These are phyloP conservation scores for Fissipunctia ypsillon DNA, from an alignment of 2,888 invertebrate genomes.

Conservation along the genomic window DNA sequence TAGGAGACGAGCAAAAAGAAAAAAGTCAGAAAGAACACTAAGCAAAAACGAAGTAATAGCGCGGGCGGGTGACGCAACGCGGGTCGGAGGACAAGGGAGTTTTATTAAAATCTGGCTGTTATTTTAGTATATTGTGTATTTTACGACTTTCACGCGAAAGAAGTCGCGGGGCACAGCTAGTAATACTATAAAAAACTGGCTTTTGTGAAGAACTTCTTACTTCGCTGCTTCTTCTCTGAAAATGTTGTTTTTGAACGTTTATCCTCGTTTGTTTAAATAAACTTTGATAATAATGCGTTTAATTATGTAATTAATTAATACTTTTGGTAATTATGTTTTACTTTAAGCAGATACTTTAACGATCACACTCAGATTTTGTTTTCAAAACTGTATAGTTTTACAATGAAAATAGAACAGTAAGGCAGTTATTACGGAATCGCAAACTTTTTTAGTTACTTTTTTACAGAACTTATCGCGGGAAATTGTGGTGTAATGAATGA, in stretches of 20 bases:
- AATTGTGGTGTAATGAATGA: constrained; percentile 37
- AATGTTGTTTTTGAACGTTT: neutral
- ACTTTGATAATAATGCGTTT: no score
- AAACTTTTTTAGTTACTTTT: neutral
- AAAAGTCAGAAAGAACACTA: no score
- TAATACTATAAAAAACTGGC: neutral
- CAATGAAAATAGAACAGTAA: neutral
- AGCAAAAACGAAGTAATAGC: no score
- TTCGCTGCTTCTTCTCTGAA: neutral
- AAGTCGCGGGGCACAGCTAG: no score
- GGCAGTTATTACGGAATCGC: neutral
- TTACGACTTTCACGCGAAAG: no score
- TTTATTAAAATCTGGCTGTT: no score
- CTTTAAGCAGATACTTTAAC: neutral
- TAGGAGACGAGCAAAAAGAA: no score
- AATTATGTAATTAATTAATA: no score
- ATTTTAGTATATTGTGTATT: no score
- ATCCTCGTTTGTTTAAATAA: neutral
- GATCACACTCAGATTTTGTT: neutral
- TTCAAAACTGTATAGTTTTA: neutral
- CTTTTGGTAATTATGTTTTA: neutral
- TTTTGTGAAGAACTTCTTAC: neutral
- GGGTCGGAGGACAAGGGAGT: no score
- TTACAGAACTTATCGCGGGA: constrained; percentile 2
- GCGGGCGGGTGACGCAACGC: no score